Percentiles rank a stretch among this genome's conserved stretches.
phyloP scores from a whole-genome alignment of 2,888 invertebrate species.

The Lepeophtheirus nordmannii region DNA sequence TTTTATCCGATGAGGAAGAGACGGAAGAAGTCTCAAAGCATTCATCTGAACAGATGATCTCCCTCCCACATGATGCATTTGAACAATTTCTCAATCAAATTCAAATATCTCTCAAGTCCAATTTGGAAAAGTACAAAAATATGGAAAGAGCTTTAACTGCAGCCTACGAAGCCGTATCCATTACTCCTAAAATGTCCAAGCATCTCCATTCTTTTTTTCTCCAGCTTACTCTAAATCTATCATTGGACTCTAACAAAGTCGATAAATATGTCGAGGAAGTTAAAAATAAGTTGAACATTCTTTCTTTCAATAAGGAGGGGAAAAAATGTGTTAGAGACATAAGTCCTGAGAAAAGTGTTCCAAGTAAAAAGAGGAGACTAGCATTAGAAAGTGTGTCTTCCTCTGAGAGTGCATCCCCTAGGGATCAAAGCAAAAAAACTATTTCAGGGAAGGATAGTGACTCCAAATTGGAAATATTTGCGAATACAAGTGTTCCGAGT shows the following conservation, averaged over 20 bases:
- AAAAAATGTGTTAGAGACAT: not conserved
- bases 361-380: not conserved
- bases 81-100: conserved; percentile 1
- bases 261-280: not conserved
- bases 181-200: not conserved
- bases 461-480: no score
- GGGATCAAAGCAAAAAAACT: no score
- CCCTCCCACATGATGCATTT: not conserved
- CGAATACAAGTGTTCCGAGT: no score
- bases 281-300: not conserved
- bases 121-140: not conserved
- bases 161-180: no score
- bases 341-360: not conserved
- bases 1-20: no score
- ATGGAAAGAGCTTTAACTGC: no score
- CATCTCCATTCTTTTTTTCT: not conserved
- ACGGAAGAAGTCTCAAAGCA: no score
- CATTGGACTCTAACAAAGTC: not conserved
- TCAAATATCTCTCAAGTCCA: not conserved
- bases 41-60: no score
- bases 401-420: no score
- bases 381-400: no score
- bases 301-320: not conserved
- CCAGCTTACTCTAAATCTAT: not conserved
- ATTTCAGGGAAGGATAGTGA: no score